Base-by-base conservation (phyloP, 2,888 invertebrate species). In the Hypolimnas misippus region DNA sequence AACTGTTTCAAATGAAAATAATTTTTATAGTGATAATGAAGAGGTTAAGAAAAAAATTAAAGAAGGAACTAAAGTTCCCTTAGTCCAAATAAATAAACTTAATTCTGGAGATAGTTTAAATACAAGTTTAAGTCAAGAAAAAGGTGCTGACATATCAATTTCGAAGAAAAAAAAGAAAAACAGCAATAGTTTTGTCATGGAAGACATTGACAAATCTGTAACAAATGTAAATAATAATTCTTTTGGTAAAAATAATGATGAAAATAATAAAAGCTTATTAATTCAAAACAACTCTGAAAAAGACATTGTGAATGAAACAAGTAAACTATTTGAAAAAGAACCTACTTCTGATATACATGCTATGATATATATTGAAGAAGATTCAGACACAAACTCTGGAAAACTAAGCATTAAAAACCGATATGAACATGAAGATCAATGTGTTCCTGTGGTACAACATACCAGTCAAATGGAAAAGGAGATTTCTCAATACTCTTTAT, bases 401-500 rank as follows among this genome's bases (percentile, higher is more conserved):
- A 78, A 70, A 57, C 46, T 60, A 12, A 21, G 12, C 61, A 63
- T 6, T 67, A 54, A 49, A 70, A 69, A 42, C 57, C 71, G 58
- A 69, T 76, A 67, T 54, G 73, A 81, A 33, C 71, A 62, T 69
- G 87, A 77, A 69, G 88, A 89, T 67, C 89, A 90, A 72, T 87
- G 87, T 79, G 89, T 88, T 1, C 89, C 89, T 35, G 79, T 83
- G 56, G 73, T 87, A 55, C 70, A 77, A 50, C 76, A 82, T 64
- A 19, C 70, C 8, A 29, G 31, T 6, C 57, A 50, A 51, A 8
- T 35, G 10, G 53, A 55, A 51, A 52, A 50, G 52, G 50, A 57
- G 42, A 16, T 31, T 10, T 46, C 57, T 10, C 29, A 42, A 38
- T 50, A 62, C 3, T 53, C 38, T 29, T 14, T 52, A 0, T 46